Evolutionary conservation across 92 coral and sea anemone species (phyloP), one percentile per base, ranked within the genome.

Genomic region (Galaxea fascicularis): DNA sequence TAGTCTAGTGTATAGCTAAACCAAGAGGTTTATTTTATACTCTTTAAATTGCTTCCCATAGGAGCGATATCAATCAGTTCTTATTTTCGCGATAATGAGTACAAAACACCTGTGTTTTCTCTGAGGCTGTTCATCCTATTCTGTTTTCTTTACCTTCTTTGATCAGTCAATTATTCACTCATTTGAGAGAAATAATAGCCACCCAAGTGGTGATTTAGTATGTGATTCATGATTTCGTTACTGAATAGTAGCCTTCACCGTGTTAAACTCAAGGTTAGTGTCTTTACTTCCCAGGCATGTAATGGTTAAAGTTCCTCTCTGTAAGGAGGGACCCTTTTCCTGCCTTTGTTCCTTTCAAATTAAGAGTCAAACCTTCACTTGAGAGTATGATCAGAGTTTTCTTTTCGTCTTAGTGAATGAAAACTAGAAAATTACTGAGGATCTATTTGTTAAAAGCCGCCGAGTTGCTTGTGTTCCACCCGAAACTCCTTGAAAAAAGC

Each of bases 31-130:
- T 22, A 31, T 10, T 58, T 22, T 13, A 9, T 30, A 30, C 49
- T 18, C 54, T 18, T 54, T 53, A 74, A 4, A 77, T 15, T 30
- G 41, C 25, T 44, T 15, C 71, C 28, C 27, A 22, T 20, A 26
- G 59, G n/a, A 3, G 24, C 65, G 68, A 21, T 11, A 45, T 77
- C 45, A 77, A 13, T 76, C 54, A 16, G 16, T 5, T 65, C 20
- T 27, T 28, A 65, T 11, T 25, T 65, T 39, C 11, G 25, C 16
- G 31, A 77, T 64, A 24, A 35, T 13, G 51, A 10, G 60, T 29
- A 29, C 45, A 25, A 13, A 14, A 46, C 29, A 79, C 84, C 66
- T 65, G 84, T 79, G 84, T 44, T 62, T 77, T 79, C 63, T 45
- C 35, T 51, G 30, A 66, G 51, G 53, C 56, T 24, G 45, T 66